Evolutionary conservation across 2,888 invertebrate species (phyloP).

Genomic region (Keiferia lycopersicella): DNA sequence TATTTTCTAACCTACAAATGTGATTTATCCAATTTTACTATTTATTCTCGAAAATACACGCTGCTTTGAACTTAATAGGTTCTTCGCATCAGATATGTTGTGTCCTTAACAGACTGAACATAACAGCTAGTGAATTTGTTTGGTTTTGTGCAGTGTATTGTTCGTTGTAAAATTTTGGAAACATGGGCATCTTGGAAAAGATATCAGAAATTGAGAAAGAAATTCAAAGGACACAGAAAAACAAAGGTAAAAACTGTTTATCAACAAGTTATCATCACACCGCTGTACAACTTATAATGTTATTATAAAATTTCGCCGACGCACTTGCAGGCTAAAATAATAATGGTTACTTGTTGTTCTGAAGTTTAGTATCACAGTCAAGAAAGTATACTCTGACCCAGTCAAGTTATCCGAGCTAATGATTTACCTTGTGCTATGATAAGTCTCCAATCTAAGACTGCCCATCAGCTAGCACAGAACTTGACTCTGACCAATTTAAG

Average conservation of each 20-base stretch:
- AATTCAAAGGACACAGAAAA: conserved; percentile 99
- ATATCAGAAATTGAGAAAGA: conserved; percentile 99
- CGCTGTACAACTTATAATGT: too few species aligned
- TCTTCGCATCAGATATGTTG: neutral
- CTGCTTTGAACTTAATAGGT: neutral
- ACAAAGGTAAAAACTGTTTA: conserved; percentile 89
- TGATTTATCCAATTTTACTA: neutral
- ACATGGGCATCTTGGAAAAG: conserved; percentile 99
- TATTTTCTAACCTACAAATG: neutral
- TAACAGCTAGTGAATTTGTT: neutral
- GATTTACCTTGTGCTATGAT: too few species aligned
- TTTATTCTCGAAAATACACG: neutral
- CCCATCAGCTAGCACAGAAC: too few species aligned
- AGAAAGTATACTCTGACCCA: too few species aligned
- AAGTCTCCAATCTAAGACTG: too few species aligned
- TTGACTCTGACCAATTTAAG: neutral
- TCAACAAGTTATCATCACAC: neutral
- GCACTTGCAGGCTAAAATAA: too few species aligned
- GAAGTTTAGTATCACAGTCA: too few species aligned
- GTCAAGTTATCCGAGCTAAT: too few species aligned
- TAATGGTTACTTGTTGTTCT: too few species aligned
- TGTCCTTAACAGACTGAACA: neutral
- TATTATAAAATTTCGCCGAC: too few species aligned
- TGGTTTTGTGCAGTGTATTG: conserved; percentile 33
- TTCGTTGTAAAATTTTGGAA: conserved; percentile 44